Conservation (phyloP, 2,888 invertebrate species). For the Odiellus spinosus region DNA sequence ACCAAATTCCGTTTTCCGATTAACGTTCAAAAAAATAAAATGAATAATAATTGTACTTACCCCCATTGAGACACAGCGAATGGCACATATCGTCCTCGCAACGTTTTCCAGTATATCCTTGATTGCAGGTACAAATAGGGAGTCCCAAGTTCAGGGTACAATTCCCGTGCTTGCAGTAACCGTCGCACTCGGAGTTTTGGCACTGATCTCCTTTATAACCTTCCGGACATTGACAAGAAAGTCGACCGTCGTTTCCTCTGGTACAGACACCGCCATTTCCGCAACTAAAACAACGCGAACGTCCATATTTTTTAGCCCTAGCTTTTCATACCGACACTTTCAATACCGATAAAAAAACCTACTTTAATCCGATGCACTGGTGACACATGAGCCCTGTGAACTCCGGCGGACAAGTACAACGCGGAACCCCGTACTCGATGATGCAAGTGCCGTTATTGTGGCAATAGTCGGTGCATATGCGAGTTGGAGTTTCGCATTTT, state of each 20-base stretch:
- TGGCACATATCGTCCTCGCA: slow-evolving; percentile 45
- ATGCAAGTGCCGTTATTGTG: slow-evolving; percentile 44
- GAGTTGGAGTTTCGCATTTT: slow-evolving; percentile 43
- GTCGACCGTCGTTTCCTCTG: slow-evolving; percentile 14
- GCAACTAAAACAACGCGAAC: slow-evolving; percentile 31
- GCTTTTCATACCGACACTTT: too few relatives aligned
- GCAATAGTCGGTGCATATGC: slow-evolving; percentile 39
- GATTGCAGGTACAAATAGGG: slow-evolving; percentile 28
- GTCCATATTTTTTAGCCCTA: too few relatives aligned
- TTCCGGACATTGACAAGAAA: slow-evolving; percentile 38
- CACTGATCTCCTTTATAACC: slow-evolving; percentile 39
- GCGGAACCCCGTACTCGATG: slow-evolving; percentile 22
- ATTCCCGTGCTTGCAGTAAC: slow-evolving; percentile 27
- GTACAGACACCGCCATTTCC: slow-evolving; percentile 45
- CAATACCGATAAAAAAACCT: slow-evolving; percentile 3
- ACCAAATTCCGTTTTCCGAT: too few relatives aligned
- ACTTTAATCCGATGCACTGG: slow-evolving; percentile 11
- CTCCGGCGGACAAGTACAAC: slow-evolving; percentile 39
- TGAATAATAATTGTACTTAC: slow-evolving; percentile 29
- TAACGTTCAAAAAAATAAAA: slow-evolving; percentile 1
- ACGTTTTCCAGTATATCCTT: slow-evolving; percentile 39
- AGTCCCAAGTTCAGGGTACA: slow-evolving; percentile 9
- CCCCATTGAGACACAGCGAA: slow-evolving; percentile 43
- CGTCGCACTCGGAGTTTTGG: slow-evolving; percentile 33
- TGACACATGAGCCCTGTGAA: slow-evolving; percentile 32